These are phyloP conservation scores for Scatophagus argus DNA, from an alignment of 2,113 vertebrate species.

Conservation along the genomic window DNA sequence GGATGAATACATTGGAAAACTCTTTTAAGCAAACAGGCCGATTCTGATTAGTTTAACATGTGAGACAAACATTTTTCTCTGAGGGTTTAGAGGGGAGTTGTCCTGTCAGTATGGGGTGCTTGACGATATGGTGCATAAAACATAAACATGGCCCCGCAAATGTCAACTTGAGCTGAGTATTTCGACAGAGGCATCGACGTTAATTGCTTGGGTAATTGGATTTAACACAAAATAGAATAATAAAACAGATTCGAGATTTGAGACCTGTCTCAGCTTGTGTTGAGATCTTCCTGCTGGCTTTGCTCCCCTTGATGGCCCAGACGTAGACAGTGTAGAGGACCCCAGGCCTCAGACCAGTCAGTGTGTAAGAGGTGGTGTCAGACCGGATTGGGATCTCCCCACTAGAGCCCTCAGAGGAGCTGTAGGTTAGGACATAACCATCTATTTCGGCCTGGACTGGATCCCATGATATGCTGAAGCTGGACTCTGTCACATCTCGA, in stretches of 20 bases:
- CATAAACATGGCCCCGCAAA: not conserved
- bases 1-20: slow-evolving; percentile 13
- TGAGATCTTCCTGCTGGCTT: slow-evolving; percentile 78
- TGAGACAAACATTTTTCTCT: slow-evolving; percentile 11
- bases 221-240: slow-evolving; percentile 29
- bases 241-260: too few species aligned
- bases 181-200: not conserved
- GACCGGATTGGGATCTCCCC: slow-evolving; percentile 73
- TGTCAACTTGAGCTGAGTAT: not conserved
- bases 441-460: slow-evolving; percentile 81
- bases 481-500: slow-evolving; percentile 80
- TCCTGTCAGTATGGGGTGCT: not conserved
- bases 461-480: slow-evolving; percentile 81
- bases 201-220: not conserved
- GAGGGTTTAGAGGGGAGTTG: not conserved
- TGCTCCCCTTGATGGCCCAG: slow-evolving; percentile 83
- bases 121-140: not conserved
- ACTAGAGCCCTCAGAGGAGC: slow-evolving; percentile 75
- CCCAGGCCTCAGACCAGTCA: slow-evolving; percentile 82
- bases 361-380: slow-evolving; percentile 65
- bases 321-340: slow-evolving; percentile 79
- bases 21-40: slow-evolving; percentile 15
- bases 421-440: slow-evolving; percentile 82
- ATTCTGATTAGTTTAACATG: slow-evolving; percentile 18
- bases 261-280: slow-evolving; percentile 81